These are phyloP conservation scores for Dorcus parallelipipedus DNA, from an alignment of 2,888 invertebrate species.

Conservation along the genomic window DNA sequence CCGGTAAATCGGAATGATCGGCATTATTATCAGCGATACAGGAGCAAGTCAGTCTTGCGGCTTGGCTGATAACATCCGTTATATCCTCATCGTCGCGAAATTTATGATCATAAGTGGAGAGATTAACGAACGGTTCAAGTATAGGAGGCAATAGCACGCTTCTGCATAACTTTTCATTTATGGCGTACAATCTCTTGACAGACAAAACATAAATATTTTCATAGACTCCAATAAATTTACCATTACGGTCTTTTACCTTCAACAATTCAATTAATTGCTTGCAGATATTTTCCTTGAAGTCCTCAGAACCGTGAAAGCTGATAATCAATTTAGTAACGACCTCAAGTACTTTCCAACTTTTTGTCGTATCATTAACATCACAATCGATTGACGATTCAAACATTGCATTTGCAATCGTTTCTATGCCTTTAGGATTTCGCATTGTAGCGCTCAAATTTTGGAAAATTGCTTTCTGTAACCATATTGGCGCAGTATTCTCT, in stretches of 20 bases:
- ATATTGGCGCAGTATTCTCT: conserved; percentile 54
- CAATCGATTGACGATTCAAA: conserved; percentile 44
- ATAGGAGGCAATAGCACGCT: conserved; percentile 45
- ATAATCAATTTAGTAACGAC: conserved; percentile 64
- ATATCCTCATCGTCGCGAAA: conserved; percentile 38
- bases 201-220: conserved; percentile 54
- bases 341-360: conserved; percentile 66
- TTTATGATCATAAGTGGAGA: conserved; percentile 29
- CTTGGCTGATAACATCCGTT: conserved; percentile 32
- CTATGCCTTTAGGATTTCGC: conserved; percentile 60
- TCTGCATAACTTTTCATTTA: conserved; percentile 48
- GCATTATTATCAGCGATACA: conserved; percentile 33
- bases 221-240: conserved; percentile 44
- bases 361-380: conserved; percentile 48
- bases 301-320: conserved; percentile 52
- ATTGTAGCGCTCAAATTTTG: conserved; percentile 60
- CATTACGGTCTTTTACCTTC: conserved; percentile 44
- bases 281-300: conserved; percentile 56
- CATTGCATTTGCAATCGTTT: conserved; percentile 62
- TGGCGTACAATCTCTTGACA: conserved; percentile 53
- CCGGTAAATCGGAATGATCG: conserved; percentile 38
- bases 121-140: conserved; percentile 27
- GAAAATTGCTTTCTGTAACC: conserved; percentile 61
- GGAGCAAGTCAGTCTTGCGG: conserved; percentile 33
- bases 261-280: conserved; percentile 54